A percentile compares a stretch with the other conserved stretches of the same genome.
These are phyloP conservation scores for Lynx canadensis DNA, from an alignment of 2,113 vertebrate species.

Conservation along the genomic window DNA sequence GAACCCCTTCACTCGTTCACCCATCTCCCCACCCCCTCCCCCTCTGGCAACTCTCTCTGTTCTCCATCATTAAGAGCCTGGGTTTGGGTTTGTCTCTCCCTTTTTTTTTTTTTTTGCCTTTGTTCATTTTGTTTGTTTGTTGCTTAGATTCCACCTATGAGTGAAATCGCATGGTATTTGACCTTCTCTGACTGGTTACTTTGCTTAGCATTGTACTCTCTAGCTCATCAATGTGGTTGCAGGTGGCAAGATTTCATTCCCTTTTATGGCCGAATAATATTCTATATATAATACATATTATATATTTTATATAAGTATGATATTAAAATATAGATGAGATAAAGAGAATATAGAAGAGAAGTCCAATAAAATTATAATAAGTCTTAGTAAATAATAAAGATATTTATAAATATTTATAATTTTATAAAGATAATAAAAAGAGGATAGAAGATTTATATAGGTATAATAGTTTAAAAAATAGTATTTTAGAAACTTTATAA, in stretches of 20 bases:
- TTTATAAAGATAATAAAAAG: too few species aligned
- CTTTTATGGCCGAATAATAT: not conserved
- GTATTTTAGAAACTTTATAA: too few species aligned
- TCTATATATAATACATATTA: not conserved
- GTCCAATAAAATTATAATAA: too few species aligned
- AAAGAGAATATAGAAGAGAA: too few species aligned
- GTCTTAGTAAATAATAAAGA: too few species aligned
- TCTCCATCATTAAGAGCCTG: not conserved
- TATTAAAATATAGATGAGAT: too few species aligned
- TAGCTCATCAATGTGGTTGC: not conserved
- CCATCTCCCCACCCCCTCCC: not conserved
- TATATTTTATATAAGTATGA: too few species aligned
- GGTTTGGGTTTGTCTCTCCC: not conserved
- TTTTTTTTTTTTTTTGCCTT: not conserved
- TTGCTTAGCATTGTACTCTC: not conserved
- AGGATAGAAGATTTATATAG: too few species aligned
- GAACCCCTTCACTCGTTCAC: not conserved
- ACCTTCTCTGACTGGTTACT: not conserved
- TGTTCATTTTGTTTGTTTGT: not conserved
- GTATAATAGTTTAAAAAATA: too few species aligned
- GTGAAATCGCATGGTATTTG: not conserved
- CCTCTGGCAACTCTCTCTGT: not conserved
- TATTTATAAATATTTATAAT: too few species aligned
- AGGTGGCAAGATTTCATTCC: not conserved
- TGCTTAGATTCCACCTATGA: not conserved